phyloP scores from a whole-genome alignment of 1,140 invertebrate genomes.

The Ips typographus region DNA sequence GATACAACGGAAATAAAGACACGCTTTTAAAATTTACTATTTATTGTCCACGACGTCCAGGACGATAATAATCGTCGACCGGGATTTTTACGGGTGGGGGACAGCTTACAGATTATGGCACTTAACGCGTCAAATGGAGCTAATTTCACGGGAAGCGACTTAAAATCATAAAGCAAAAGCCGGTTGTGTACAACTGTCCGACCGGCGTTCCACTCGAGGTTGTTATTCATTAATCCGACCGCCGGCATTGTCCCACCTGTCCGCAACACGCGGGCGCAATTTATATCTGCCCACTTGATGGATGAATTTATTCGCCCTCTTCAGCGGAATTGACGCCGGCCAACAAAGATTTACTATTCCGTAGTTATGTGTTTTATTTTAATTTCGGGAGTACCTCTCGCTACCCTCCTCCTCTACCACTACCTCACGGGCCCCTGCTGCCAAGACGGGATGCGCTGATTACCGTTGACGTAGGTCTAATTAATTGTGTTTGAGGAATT shows the following conservation, averaged over 20 bases:
- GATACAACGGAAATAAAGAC: neutral
- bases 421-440: slow-evolving; percentile 4
- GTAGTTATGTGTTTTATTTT: slow-evolving; percentile 36
- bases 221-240: slow-evolving; percentile 44
- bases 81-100: slow-evolving; percentile 18
- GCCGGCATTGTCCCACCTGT: slow-evolving; percentile 47
- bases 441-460: slow-evolving; percentile 7
- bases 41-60: neutral
- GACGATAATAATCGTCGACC: slow-evolving; percentile 14
- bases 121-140: slow-evolving; percentile 32
- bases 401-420: neutral
- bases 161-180: slow-evolving; percentile 37
- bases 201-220: slow-evolving; percentile 27
- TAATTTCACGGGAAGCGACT: slow-evolving; percentile 30
- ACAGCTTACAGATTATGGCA: slow-evolving; percentile 32
- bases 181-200: slow-evolving; percentile 31
- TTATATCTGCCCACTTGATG: slow-evolving; percentile 46
- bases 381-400: slow-evolving; percentile 24
- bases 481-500: slow-evolving; percentile 10
- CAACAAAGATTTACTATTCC: slow-evolving; percentile 37
- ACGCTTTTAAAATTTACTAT: slow-evolving; percentile 13
- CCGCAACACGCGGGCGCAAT: slow-evolving; percentile 43
- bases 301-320: slow-evolving; percentile 47
- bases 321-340: slow-evolving; percentile 43
- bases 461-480: slow-evolving; percentile 23